These are phyloP conservation scores for Pterostichus niger DNA, from an alignment of 2,888 invertebrate genomes.

Conservation along the genomic window DNA sequence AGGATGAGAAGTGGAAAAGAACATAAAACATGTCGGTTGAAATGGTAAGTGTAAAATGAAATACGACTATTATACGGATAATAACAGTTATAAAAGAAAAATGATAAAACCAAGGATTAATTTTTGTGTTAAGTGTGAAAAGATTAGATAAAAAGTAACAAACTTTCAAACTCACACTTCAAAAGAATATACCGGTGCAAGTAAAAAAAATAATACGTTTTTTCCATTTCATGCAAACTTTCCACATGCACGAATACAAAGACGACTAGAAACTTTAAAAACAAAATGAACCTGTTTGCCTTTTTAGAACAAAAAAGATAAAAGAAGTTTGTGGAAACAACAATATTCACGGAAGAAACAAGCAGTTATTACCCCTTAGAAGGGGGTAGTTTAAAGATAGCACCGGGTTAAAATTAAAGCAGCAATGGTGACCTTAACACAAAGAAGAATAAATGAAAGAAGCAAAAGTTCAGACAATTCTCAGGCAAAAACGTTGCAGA, in stretches of 20 bases:
- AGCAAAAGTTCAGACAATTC: conserved; percentile 50
- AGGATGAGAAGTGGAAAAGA: no score
- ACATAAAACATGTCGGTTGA: background rate
- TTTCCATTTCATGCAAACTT: conserved; percentile 11
- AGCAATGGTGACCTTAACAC: conserved; percentile 32
- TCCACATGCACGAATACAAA: background rate
- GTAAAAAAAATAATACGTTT: conserved; percentile 20
- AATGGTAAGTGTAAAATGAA: background rate
- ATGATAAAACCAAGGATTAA: background rate
- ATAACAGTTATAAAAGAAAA: background rate
- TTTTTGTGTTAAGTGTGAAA: conserved; percentile 27
- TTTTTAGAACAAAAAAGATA: conserved; percentile 55
- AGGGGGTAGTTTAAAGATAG: conserved; percentile 45
- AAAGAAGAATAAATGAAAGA: conserved; percentile 51
- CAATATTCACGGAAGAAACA: conserved; percentile 58
- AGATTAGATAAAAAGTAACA: conserved; percentile 27
- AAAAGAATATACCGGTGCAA: background rate
- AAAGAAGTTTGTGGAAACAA: conserved; percentile 60
- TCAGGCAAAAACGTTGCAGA: background rate
- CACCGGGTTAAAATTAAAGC: conserved; percentile 31
- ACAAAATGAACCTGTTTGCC: conserved; percentile 60
- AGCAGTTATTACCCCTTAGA: conserved; percentile 47
- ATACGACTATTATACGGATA: background rate
- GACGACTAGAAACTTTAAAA: conserved; percentile 55
- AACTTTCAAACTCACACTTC: conserved; percentile 1